phyloP scores from a whole-genome alignment of 1,140 invertebrate species.

The Penaeus vannamei region DNA sequence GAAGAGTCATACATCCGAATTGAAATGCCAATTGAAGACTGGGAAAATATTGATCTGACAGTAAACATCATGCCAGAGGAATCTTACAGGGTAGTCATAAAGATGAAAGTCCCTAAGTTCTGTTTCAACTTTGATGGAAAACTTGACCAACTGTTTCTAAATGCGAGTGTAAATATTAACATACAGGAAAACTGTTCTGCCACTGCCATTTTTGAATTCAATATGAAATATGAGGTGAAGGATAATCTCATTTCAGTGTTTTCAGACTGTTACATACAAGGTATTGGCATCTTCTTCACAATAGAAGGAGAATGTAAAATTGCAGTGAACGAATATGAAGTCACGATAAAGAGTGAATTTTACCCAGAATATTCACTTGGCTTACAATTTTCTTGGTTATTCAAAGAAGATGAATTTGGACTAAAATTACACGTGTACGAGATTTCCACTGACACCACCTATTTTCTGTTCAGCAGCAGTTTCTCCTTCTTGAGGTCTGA shows the following conservation, averaged over 20 bases:
- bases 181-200: background rate
- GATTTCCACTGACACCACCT: too few species aligned
- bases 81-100: background rate
- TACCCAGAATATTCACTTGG: too few species aligned
- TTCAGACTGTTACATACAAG: too few species aligned
- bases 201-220: background rate
- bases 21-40: conserved; percentile 30
- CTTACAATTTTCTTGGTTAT: too few species aligned
- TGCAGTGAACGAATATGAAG: too few species aligned
- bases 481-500: background rate
- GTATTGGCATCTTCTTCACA: too few species aligned
- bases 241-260: background rate
- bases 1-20: conserved; percentile 36
- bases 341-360: too few species aligned
- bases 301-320: too few species aligned
- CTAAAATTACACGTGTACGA: too few species aligned
- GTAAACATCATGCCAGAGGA: conserved; percentile 26
- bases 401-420: too few species aligned
- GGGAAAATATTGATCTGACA: conserved; percentile 38
- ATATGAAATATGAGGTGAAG: background rate
- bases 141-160: conserved; percentile 14
- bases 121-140: conserved; percentile 35
- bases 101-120: background rate
- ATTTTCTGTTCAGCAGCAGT: background rate
- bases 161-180: background rate